Percentiles rank a stretch among this genome's conserved stretches.
phyloP scores from a whole-genome alignment of 1,140 invertebrate species.

The Heliconius hermathena region DNA sequence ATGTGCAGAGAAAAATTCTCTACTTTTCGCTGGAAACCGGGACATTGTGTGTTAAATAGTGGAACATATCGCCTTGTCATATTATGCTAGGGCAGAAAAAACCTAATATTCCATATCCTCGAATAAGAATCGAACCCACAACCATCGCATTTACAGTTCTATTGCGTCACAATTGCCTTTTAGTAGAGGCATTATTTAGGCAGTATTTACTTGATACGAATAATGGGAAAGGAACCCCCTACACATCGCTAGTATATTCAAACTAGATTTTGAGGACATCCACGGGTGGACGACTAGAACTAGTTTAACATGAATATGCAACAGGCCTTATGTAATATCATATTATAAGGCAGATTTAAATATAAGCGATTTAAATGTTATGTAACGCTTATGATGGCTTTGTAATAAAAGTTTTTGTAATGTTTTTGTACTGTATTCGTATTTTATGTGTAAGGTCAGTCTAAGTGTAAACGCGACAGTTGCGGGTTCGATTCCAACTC shows the following conservation, averaged over 20 bases:
- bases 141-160: neutral
- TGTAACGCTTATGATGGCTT: neutral
- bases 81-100: neutral
- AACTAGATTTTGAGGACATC: neutral
- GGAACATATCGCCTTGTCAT: neutral
- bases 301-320: neutral
- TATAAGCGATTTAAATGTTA: neutral
- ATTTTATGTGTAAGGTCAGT: too few relatives aligned
- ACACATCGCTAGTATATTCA: neutral
- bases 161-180: neutral
- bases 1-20: too few relatives aligned
- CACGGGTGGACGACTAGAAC: neutral
- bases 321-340: neutral
- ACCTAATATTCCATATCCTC: neutral
- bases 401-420: too few relatives aligned
- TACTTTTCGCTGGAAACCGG: too few relatives aligned
- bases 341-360: neutral
- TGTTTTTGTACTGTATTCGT: too few relatives aligned
- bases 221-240: neutral
- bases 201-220: too few relatives aligned
- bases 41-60: neutral
- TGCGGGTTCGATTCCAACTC: too few relatives aligned
- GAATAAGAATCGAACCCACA: neutral
- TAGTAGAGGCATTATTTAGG: too few relatives aligned
- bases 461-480: too few relatives aligned